A percentile compares a stretch with the other conserved stretches of the same genome.
phyloP scores from a whole-genome alignment of 2,797 vertebrate species.

The Poecilia velifera region DNA sequence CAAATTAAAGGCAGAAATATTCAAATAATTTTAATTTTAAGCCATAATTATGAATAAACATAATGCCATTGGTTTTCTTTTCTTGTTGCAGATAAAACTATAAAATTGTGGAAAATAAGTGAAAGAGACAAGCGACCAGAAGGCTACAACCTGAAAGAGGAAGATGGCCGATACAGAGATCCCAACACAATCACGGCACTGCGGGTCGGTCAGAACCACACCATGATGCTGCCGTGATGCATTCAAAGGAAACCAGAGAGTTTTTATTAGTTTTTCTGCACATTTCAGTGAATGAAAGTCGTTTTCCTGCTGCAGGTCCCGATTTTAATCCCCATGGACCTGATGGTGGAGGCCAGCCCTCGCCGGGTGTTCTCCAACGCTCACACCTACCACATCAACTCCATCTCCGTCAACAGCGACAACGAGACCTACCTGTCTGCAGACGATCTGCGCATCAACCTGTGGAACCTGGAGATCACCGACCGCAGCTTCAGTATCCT shows the following conservation, averaged over 20 bases:
- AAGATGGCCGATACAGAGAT: constrained; percentile 95
- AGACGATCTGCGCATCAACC: constrained; percentile 97
- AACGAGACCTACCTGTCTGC: constrained; percentile 96
- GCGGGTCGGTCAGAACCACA: constrained; percentile 81
- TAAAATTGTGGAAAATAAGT: constrained; percentile 99
- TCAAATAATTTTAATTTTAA: neutral
- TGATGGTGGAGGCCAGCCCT: constrained; percentile 98
- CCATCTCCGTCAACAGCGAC: constrained; percentile 98
- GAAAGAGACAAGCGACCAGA: constrained; percentile 98
- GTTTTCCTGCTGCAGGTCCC: constrained; percentile 84
- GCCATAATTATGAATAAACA: neutral
- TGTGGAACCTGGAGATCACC: constrained; percentile 98
- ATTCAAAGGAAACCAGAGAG: neutral
- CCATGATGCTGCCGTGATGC: too few relatives aligned
- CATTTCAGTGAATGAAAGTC: neutral
- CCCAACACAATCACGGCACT: constrained; percentile 93
- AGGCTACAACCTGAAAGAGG: constrained; percentile 98
- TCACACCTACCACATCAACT: constrained; percentile 99
- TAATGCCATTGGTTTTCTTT: neutral
- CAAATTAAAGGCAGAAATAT: neutral
- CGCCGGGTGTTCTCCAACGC: constrained; percentile 97
- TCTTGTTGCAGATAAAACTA: constrained; percentile 89
- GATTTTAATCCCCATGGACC: constrained; percentile 97
- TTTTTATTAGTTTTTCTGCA: neutral
- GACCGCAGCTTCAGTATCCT: constrained; percentile 99